phyloP scores from a whole-genome alignment of 2,888 invertebrate genomes.

The Ennomos fuscantarius region DNA sequence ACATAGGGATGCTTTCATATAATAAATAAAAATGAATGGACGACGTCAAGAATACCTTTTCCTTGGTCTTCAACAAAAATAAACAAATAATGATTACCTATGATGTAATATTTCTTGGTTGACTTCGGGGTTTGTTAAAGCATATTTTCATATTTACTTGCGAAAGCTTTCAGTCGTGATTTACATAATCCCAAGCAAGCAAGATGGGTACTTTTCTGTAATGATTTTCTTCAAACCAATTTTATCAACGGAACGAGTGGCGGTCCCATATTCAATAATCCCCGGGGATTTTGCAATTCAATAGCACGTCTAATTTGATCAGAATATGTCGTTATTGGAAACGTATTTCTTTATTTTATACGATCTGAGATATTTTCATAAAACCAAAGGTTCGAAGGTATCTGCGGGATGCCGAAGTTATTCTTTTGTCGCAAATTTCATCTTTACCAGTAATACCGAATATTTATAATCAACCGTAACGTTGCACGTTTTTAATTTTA shows the following conservation, averaged over 20 bases:
- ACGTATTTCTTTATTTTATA: conserved; percentile 28
- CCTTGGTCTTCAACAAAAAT: no score
- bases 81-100: no score
- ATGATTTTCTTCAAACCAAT: conserved; percentile 43
- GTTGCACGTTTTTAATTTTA: no score
- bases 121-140: conserved; percentile 2
- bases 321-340: conserved; percentile 28
- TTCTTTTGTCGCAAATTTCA: not conserved
- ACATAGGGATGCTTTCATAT: no score
- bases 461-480: no score
- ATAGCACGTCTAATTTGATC: conserved; percentile 41
- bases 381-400: conserved; percentile 7
- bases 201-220: conserved; percentile 35
- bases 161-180: conserved; percentile 21
- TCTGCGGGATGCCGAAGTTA: not conserved
- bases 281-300: conserved; percentile 38
- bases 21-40: no score
- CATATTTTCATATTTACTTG: conserved; percentile 8
- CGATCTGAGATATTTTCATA: conserved; percentile 12
- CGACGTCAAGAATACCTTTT: no score
- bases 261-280: conserved; percentile 41
- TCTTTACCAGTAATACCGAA: no score
- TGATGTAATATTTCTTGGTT: no score
- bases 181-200: conserved; percentile 37
- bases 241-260: conserved; percentile 39